Evolutionary conservation across 2,888 invertebrate species (phyloP).

Genomic region (Luperina testacea): DNA sequence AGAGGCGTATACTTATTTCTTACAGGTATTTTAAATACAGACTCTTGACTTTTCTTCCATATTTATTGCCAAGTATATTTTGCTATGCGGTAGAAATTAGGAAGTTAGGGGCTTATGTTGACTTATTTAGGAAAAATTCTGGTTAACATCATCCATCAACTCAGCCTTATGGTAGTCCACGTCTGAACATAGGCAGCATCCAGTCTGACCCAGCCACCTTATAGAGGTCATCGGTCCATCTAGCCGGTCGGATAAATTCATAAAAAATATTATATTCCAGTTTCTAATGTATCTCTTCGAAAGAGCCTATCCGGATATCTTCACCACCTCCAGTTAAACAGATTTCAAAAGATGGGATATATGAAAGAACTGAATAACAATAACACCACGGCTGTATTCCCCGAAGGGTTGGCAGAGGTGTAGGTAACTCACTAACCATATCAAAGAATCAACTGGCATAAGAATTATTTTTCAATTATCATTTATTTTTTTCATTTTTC

Average conservation of each 20-base stretch:
- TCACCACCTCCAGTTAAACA: neutral
- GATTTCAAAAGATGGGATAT: neutral
- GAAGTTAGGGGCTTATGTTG: neutral
- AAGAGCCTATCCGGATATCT: too few species aligned
- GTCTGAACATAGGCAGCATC: neutral
- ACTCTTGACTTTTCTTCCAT: slow-evolving; percentile 25
- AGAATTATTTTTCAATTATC: too few species aligned
- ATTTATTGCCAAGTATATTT: slow-evolving; percentile 15
- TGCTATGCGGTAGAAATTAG: neutral
- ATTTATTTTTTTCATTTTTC: too few species aligned
- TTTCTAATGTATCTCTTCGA: neutral
- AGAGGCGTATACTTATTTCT: slow-evolving; percentile 34
- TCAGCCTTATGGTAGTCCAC: neutral
- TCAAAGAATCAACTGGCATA: too few species aligned
- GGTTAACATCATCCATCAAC: too few species aligned
- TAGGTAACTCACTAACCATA: too few species aligned
- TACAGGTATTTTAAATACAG: slow-evolving; percentile 22
- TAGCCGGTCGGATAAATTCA: too few species aligned
- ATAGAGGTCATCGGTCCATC: neutral
- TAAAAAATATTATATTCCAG: neutral
- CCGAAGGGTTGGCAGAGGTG: too few species aligned
- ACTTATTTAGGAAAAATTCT: neutral
- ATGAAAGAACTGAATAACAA: neutral
- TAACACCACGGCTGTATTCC: too few species aligned
- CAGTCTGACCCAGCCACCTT: neutral